Percentiles rank a stretch among this genome's conserved stretches.
Conservation (phyloP, 2,113 vertebrate genomes). For the Serilophus lunatus region DNA sequence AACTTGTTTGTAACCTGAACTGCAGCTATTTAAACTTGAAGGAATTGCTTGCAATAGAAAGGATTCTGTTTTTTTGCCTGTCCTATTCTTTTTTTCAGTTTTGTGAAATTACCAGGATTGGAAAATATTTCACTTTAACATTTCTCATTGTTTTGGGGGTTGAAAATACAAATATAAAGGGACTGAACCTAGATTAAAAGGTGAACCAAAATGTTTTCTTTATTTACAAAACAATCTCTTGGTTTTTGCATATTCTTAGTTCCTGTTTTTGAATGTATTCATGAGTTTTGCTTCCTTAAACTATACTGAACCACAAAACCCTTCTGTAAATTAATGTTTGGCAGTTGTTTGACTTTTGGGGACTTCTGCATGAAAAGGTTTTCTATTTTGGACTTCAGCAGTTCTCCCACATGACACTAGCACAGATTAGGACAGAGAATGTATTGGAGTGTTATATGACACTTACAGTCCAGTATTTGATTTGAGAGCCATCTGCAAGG, state of each 20-base stretch:
- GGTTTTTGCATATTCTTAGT: not conserved
- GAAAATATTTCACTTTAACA: not conserved
- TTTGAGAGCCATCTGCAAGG: not conserved
- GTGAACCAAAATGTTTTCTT: not conserved
- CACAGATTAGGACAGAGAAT: not conserved
- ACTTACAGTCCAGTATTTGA: not conserved
- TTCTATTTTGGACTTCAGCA: not conserved
- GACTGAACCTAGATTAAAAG: not conserved
- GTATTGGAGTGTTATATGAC: not conserved
- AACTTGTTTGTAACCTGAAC: not conserved
- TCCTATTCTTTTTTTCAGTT: not conserved
- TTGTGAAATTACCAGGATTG: not conserved
- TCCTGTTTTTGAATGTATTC: not conserved
- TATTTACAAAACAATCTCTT: not conserved
- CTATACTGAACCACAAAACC: not conserved
- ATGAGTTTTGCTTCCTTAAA: not conserved
- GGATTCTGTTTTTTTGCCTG: not conserved
- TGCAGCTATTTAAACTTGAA: not conserved
- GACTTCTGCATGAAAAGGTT: not conserved
- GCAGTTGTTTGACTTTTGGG: not conserved
- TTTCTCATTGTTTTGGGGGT: not conserved
- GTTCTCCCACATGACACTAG: not conserved
- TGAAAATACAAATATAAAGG: not conserved
- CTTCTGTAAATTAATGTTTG: not conserved
- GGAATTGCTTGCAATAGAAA: not conserved